Conservation (phyloP, 2,888 invertebrate species). For the Chirona hameri region DNA sequence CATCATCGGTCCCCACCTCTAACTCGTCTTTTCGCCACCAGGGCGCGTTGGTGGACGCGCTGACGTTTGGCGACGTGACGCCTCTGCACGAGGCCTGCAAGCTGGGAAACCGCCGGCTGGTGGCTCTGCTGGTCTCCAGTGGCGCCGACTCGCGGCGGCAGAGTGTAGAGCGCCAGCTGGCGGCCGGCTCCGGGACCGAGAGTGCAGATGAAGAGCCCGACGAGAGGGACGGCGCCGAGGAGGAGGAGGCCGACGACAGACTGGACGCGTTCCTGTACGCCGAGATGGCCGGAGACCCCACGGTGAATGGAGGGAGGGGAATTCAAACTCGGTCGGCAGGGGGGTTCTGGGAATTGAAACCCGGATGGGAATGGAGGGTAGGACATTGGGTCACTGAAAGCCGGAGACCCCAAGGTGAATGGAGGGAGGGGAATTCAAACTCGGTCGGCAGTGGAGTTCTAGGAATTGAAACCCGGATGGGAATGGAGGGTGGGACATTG, state of each 20-base stretch:
- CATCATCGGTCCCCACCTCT: too few relatives aligned
- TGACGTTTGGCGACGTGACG: background rate
- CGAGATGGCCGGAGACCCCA: background rate
- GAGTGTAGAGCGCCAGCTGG: background rate
- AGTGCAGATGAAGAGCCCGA: background rate
- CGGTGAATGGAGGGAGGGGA: background rate
- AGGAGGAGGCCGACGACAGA: background rate
- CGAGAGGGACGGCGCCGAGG: background rate
- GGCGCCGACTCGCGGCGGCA: background rate
- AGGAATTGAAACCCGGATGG: background rate
- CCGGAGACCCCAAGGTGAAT: too few relatives aligned
- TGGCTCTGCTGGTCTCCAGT: background rate
- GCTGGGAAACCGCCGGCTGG: background rate
- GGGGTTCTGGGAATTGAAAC: background rate
- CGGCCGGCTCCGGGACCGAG: background rate
- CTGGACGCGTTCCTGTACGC: constrained; percentile 4
- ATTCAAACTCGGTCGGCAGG: too few relatives aligned
- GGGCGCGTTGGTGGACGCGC: background rate
- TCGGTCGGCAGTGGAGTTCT: background rate
- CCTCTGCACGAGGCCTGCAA: background rate
- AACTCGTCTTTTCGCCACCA: background rate
- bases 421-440: background rate
- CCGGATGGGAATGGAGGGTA: background rate
- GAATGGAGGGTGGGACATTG: too few relatives aligned
- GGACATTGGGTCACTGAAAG: too few relatives aligned